Percentiles rank a stretch among this genome's conserved stretches.
phyloP scores from a whole-genome alignment of 2,888 invertebrate genomes.

The Agrotis ipsilon region DNA sequence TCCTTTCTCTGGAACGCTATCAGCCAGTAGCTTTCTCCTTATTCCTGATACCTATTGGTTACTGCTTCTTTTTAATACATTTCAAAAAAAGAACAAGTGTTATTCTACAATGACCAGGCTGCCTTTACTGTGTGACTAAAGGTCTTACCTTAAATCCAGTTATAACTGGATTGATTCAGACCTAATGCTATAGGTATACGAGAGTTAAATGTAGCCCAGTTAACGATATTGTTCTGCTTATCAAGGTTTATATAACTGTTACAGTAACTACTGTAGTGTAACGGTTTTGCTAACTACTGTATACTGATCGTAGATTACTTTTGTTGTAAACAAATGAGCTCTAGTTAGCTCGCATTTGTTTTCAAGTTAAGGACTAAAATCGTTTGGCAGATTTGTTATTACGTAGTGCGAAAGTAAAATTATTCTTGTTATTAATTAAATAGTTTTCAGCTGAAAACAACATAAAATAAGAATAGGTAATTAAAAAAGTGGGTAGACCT shows the following conservation, averaged over 20 bases:
- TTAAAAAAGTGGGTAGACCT: background rate
- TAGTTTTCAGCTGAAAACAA: background rate
- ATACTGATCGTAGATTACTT: conserved; percentile 21
- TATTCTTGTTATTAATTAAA: background rate
- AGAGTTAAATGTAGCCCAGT: conserved; percentile 14
- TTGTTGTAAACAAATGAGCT: conserved; percentile 18
- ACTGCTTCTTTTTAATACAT: no score
- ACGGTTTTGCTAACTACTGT: conserved; percentile 6
- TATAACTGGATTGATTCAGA: background rate
- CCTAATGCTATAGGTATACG: background rate
- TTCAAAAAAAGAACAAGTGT: no score
- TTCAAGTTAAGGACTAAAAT: background rate
- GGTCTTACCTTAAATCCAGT: background rate
- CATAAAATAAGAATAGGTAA: background rate
- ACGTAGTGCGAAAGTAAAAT: background rate
- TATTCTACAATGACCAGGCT: no score
- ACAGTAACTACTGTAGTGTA: background rate
- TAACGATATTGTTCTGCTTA: conserved; percentile 31
- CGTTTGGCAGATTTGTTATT: background rate
- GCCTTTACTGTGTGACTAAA: background rate
- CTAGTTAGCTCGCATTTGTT: background rate
- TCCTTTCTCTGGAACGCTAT: no score
- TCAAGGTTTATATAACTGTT: conserved; percentile 40
- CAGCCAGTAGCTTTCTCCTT: no score
- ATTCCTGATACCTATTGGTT: no score